phyloP scores from a whole-genome alignment of 1,140 invertebrate genomes.

The Musca domestica region DNA sequence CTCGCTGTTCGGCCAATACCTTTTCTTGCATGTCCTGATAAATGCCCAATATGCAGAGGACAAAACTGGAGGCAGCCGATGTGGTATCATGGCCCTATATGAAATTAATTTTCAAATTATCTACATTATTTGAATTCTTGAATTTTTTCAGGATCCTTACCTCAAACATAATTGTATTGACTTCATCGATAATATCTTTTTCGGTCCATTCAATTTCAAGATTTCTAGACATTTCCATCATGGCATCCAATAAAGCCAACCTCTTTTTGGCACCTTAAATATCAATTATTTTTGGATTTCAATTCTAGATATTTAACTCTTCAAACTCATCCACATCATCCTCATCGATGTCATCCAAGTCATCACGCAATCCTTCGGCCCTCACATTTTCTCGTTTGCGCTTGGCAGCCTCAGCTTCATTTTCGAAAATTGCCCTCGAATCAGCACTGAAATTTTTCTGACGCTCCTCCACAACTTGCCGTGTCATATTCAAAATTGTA shows the following conservation, averaged over 20 bases:
- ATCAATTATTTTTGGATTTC: too few relatives aligned
- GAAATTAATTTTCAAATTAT: too few relatives aligned
- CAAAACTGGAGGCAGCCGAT: constrained; percentile 76
- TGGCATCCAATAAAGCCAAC: constrained; percentile 80
- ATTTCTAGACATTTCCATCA: constrained; percentile 69
- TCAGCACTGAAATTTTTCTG: constrained; percentile 17
- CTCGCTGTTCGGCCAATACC: constrained; percentile 72
- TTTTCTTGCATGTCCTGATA: constrained; percentile 74
- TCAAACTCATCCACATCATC: constrained; percentile 61
- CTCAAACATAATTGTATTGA: constrained; percentile 80
- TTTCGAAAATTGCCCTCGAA: constrained; percentile 7
- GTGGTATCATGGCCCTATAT: constrained; percentile 92
- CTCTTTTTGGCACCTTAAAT: constrained; percentile 20
- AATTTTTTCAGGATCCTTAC: too few relatives aligned
- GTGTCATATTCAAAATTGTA: constrained; percentile 64
- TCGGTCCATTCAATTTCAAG: constrained; percentile 62
- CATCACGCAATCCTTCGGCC: constrained; percentile 58
- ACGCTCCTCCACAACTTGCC: constrained; percentile 60
- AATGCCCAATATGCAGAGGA: constrained; percentile 71
- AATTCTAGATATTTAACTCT: not conserved
- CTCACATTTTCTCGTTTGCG: not conserved
- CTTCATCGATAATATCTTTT: constrained; percentile 80
- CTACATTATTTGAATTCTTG: too few relatives aligned
- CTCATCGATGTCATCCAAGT: constrained; percentile 67
- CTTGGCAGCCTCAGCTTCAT: constrained; percentile 2